Base-by-base conservation (phyloP, 1,140 invertebrate genomes). In the Brachionus calyciflorus region DNA sequence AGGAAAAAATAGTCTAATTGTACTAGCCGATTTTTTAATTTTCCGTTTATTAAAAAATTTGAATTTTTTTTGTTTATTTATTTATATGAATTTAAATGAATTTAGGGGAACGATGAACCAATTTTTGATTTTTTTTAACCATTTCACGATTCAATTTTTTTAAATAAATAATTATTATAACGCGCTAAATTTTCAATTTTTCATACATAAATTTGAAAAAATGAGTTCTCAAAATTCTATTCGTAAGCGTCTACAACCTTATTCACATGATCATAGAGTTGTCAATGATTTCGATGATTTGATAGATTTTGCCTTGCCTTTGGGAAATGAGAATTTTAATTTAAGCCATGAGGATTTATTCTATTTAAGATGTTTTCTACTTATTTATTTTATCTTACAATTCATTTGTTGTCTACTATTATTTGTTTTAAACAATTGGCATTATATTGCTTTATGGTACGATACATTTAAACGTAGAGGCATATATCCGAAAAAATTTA, bases 361-460 rank as follows among this genome's bases (percentile, higher is more conserved):
- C 6, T 28, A 60, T 37, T 6, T 60, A n/a, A 60, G 37, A 37
- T 37, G 33, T 40, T 37, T 60, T 17, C 19, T 60, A 60, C 12
- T 60, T 33, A 7, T 33, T 60, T 60, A 33, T 33, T 60, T 60
- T 37, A 41, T 60, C 19, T 33, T 60, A 33, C 55, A 60, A 21
- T 60, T 60, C 37, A 60, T 33, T 37, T 60, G 55, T 60, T 60
- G 55, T 60, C 37, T 33, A 33, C 37, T 60, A 17, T 37, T 60
- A 37, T 60, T 60, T 17, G 37, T 60, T 33, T 60, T 60, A 33
- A 60, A 60, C 55, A 60, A 60, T 37, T 60, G 55, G 55, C 55
- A 60, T 19, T 60, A 60, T 37, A 60, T 60, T 37, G 26, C 55
- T 33, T n/a, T 60, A 9, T 60, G 55, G 33, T 60, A 60, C 19